Percentiles rank a stretch among this genome's conserved stretches.
These are phyloP conservation scores for Boulengeromyrus knoepffleri DNA, from an alignment of 2,113 vertebrate genomes.

Conservation along the genomic window DNA sequence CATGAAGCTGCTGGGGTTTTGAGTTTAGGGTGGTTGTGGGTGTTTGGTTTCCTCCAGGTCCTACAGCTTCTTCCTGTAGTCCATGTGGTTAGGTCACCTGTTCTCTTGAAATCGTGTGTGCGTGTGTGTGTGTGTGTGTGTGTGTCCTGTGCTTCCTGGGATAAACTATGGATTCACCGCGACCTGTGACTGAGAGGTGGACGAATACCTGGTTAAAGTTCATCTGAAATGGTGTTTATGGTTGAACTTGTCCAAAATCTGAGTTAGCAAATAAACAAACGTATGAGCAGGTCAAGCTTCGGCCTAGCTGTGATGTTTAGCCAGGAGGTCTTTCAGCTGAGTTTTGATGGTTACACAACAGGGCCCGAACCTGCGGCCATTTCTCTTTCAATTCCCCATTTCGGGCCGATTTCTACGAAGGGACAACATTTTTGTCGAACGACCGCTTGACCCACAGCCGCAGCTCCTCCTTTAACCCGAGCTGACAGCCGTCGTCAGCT, in stretches of 20 bases:
- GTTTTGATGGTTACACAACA: neutral
- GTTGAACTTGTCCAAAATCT: neutral
- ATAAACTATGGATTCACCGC: neutral
- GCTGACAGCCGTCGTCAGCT: neutral
- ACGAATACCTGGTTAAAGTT: neutral
- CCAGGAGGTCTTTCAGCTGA: neutral
- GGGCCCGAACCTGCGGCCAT: neutral
- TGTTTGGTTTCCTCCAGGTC: neutral
- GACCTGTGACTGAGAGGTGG: neutral
- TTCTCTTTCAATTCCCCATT: neutral
- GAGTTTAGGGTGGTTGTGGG: neutral
- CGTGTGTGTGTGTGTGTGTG: neutral
- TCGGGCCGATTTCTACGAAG: neutral
- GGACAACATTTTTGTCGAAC: neutral
- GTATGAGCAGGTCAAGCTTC: neutral
- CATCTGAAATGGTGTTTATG: neutral
- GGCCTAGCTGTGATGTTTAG: neutral
- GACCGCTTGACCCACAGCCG: neutral
- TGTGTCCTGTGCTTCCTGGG: neutral
- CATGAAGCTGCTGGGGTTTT: neutral
- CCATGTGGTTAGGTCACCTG: neutral
- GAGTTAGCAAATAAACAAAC: neutral
- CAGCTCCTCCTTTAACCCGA: neutral
- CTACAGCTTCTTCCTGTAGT: neutral
- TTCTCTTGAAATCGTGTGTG: neutral